Evolutionary conservation across 2,888 invertebrate genomes (phyloP), one percentile per base, ranked within the genome.

Genomic region (Chorisops tibialis): DNA sequence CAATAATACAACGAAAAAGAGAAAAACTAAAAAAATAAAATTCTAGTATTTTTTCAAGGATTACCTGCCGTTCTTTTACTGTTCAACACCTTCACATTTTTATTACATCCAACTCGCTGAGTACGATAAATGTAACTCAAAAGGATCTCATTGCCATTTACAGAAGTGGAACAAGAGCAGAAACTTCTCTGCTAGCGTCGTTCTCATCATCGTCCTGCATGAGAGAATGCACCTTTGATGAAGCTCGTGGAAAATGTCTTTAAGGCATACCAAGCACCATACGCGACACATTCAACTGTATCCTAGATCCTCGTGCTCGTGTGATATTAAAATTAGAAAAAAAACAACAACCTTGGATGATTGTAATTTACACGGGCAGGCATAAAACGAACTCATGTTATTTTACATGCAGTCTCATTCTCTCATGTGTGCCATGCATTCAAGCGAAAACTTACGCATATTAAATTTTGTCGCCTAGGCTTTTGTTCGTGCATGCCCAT

Each of bases 381-480:
- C 16, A 30, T 50, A 50, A 24, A 16, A 50, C 56, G 43, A 9
- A 5, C 38, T 11, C 14, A 43, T 54, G 16, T 19, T 39, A 22
- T 54, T 22, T 39, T 39, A 54, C 18, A 54, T 54, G 2, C 19
- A 54, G 39, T 39, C 39, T 54, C 52, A 45, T 56, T 56, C 43
- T 45, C 43, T 59, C 48, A 59, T 59, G 37, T 48, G 38, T 50
- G 30, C 50, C 39, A 60, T 60, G 41, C 51, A 51, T 41, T 35
- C 9, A 37, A 61, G 61, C 45, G 51, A 51, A 61, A 51, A 51
- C 45, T 61, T 61, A 51, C 61, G 61, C 61, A 51, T 61, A 61
- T 61, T 61, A 61, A 61, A 51, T 61, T 61, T 61, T 52, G 43
- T 61, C 61, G 61, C 61, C 61, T 61, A 18, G n/a, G 51, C 50